Base-by-base conservation (phyloP, 2,797 vertebrate genomes). In the Xyrichtys novacula region DNA sequence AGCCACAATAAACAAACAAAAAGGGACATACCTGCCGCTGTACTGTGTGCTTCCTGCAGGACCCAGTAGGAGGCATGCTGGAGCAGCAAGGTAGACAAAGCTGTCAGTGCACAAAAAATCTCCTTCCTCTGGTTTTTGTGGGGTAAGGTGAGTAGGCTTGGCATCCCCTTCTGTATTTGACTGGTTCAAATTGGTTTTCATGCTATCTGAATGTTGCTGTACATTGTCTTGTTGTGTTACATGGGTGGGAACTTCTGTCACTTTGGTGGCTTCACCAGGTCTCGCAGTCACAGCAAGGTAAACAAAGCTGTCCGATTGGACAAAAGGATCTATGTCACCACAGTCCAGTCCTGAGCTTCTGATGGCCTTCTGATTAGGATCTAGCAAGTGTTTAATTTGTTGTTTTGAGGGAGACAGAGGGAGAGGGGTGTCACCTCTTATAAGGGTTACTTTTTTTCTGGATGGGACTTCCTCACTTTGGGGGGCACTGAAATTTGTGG, bases 81-180 rank as follows among this genome's bases (percentile, higher is more conserved):
- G 94, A 69, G 93, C 94, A 40, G 94, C 93, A 72, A 95, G 89
- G 80, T 95, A 95, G 26, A 95, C 93, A 19, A 95, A 95, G 73
- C 94, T 94, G 60, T 95, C 94, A 0, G 94, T 95, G 76, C 93
- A 95, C 54, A 95, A 84, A 58, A 95, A 95, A 78, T 95, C 94
- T 57, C 91, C 92, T 79, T 94, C 94, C 19, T 94, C 94, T 32
- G 86, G 89, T 64, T 91, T 89, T 1, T 86, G 89, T 2, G 78
- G 76, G 34, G 0, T 22, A 2, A 88, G 73, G 11, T 78, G 70
- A 22, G 71, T 62, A 2, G 43, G 56, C 72, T 89, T 92, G 52
- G 49, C 0, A 0, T 71, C 76, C 42, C 26, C 25, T 26, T 76
- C 70, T 10, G 20, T 32, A 28, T 44, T 72, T 5, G 80, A 26